Evolutionary conservation across 1,140 invertebrate genomes (phyloP).

Genomic region (Adoxophyes honmai): DNA sequence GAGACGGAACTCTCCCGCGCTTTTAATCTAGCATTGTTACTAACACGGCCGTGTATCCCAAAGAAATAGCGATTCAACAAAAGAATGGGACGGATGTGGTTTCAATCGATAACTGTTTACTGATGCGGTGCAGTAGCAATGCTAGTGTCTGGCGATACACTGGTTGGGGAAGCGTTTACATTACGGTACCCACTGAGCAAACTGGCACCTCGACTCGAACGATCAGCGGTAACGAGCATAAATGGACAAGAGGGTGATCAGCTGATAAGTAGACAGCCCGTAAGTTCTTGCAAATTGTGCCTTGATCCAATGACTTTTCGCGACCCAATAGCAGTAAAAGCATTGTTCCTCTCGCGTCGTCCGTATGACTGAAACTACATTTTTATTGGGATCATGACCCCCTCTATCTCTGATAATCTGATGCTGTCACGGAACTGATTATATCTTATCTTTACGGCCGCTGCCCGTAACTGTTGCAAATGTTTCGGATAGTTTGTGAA

Average conservation of each 20-base stretch:
- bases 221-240: no score
- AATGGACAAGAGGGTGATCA: no score
- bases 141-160: background rate
- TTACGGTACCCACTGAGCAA: constrained; percentile 34
- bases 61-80: constrained; percentile 63
- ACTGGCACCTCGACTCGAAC: constrained; percentile 16
- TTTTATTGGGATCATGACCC: constrained; percentile 28
- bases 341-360: background rate
- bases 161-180: constrained; percentile 25
- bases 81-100: constrained; percentile 56
- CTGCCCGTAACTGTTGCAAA: constrained; percentile 19
- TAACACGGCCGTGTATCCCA: constrained; percentile 50
- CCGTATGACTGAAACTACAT: constrained; percentile 17
- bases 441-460: constrained; percentile 30
- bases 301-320: no score
- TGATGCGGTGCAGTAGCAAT: constrained; percentile 33
- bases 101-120: constrained; percentile 64
- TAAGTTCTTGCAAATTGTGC: no score
- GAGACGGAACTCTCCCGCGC: constrained; percentile 57
- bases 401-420: constrained; percentile 20
- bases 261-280: no score
- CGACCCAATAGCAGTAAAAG: background rate
- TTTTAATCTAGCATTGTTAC: constrained; percentile 66
- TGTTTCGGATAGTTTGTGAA: constrained; percentile 19
- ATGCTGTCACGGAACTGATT: constrained; percentile 28